Base-by-base conservation (phyloP, 2,888 invertebrate genomes). In the Furcula furcula region DNA sequence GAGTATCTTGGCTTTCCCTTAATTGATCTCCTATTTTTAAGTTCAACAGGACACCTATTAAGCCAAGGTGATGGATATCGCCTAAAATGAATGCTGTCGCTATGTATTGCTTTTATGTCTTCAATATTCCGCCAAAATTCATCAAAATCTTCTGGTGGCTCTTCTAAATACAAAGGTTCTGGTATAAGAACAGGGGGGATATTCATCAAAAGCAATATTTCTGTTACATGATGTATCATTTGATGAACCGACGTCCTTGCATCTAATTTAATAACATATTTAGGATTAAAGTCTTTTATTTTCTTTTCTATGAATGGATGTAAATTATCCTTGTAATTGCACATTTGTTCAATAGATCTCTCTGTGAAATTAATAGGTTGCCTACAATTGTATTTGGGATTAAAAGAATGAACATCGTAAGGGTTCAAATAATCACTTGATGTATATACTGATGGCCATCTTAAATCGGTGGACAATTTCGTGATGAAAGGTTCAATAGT, bases 1-100 rank as follows among this genome's bases (percentile, higher is more conserved):
- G 91, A 90, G 51, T 82, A 87, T 64, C 90, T 89, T 0, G 90
- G 69, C 30, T 79, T 73, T 11, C 93, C 93, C 16, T 70, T 57
- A 7, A 76, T 55, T 27, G 86, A 75, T 32, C 65, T 71, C n/a
- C 93, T 91, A 40, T 85, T 78, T 46, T 85, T 85, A 49, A 93
- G 79, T 46, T 92, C 90, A 2, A 93, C 92, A 3, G 94, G 93
- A 60, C 94, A 94, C 51, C 89, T 76, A 31, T 82, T 88, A 21
- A 74, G 81, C 92, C 92, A 93, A 27, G 85, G 78, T 2, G 93
- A 92, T 45, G 91, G 51, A 51, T 54, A 67, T 40, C 77, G 65
- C 39, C 62, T 74, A 55, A 86, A 83, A 39, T 52, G 67, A n/a
- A 78, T 26, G 34, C 31, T 49, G 16, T 65, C 73, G 58, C 48